Base-by-base conservation (phyloP, 2,888 invertebrate genomes). In the Ferdinandea cuprea region DNA sequence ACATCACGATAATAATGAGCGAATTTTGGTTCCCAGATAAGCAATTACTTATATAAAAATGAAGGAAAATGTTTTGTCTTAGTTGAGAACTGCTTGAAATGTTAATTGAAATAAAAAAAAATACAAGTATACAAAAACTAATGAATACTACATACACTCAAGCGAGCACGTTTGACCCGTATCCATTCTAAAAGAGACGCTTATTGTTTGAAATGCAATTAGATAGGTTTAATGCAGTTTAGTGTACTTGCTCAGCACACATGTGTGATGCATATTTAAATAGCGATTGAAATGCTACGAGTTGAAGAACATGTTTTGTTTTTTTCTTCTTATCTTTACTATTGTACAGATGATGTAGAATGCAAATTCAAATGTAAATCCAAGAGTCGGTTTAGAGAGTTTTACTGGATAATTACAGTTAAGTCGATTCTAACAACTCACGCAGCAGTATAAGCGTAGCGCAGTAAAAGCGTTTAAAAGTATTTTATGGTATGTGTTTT, bases 91-190 rank as follows among this genome's bases (percentile, higher is more conserved):
- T 50, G 8, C 17, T 42, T 30, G 17, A n/a, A 68, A 32, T 46
- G 32, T 46, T 56, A 44, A 54, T 42, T 17, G 21, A 30, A 48
- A 48, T n/a, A 25, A 19, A 3, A 35, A 46, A 48, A 28, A 40
- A 50, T 21, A 28, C 6, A 44, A 44, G 17, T 37, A 28, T 13
- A 11, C 19, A n/a, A n/a, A n/a, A n/a, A n/a, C n/a, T n/a, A n/a
- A n/a, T n/a, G n/a, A n/a, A n/a, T n/a, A n/a, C n/a, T 32, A 32
- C 21, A 46, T 56, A 56, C 50, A 37, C 44, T 58, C 58, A 58
- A 15, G 0, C 37, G 40, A 42, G 59, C 71, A 71, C 71, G 59
- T 30, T 71, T 71, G 71, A 71, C 71, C 71, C 71, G 48, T 42
- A 71, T 71, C 17, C 28, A 48, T 32, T 37, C 35, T 59, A 9